These are phyloP conservation scores for Corythoichthys haematopterus DNA, from an alignment of 2,113 vertebrate species.

Conservation along the genomic window DNA sequence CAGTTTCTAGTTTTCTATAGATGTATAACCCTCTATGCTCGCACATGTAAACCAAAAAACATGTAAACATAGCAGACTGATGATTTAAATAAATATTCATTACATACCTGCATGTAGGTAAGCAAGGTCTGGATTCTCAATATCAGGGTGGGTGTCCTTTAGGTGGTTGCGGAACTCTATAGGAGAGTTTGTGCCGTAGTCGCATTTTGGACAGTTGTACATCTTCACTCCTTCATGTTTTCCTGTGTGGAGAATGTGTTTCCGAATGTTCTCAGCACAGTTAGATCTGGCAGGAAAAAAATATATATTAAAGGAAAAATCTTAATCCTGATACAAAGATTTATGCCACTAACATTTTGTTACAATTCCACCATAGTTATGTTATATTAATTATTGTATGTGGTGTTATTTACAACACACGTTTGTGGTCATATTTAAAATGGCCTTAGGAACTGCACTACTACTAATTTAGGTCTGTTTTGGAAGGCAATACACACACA, in stretches of 20 bases:
- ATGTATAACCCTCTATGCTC: too few species aligned
- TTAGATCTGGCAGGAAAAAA: conserved; percentile 80
- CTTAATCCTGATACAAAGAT: too few species aligned
- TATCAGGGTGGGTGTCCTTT: conserved; percentile 88
- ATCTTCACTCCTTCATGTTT: conserved; percentile 98
- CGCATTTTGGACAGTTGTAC: conserved; percentile 97
- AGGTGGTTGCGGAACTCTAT: conserved; percentile 96
- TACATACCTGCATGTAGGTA: conserved; percentile 90
- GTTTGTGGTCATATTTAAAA: conserved; percentile 1
- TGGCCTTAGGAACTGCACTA: not conserved
- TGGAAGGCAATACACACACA: too few species aligned
- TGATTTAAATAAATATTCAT: not conserved
- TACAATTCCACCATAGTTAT: not conserved
- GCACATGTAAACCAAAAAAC: too few species aligned
- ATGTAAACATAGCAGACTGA: too few species aligned
- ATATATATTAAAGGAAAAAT: not conserved
- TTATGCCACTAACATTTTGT: too few species aligned
- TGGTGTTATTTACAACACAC: not conserved
- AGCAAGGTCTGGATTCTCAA: conserved; percentile 95
- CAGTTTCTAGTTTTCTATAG: too few species aligned
- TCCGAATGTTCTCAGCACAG: conserved; percentile 97
- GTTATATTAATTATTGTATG: not conserved
- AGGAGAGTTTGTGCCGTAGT: conserved; percentile 86
- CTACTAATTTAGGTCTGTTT: too few species aligned
- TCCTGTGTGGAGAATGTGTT: conserved; percentile 95